Base-by-base conservation (phyloP, 2,113 vertebrate genomes). In the Mastomys natalensis region DNA sequence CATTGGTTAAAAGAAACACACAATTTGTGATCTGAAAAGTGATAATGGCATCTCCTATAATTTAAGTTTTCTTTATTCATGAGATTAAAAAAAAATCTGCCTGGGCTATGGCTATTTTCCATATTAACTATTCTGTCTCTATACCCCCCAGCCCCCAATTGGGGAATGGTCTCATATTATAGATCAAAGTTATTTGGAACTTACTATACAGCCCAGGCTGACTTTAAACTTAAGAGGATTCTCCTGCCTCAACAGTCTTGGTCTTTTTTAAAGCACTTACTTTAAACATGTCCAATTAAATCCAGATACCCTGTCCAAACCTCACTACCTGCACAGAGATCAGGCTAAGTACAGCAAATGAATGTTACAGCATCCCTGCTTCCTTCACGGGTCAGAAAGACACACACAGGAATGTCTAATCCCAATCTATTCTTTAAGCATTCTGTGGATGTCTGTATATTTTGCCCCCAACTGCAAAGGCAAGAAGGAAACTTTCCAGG, bases 1-100 rank as follows among this genome's bases (percentile, higher is more conserved):
- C 82, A 55, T 48, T 45, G 1, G 74, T 91, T 93, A 66, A 86
- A 89, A 95, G 74, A 72, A n/a, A 51, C 87, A 89, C 53, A 48
- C 43, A 53, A 48, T 24, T 43, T 16, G 40, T 29, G 21, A 76
- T 24, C 73, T 77, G n/a, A 85, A 89, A 92, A 84, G 64, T 53
- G 90, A 97, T 94, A 82, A 66, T 73, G 12, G 21, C 12, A 60
- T 86, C 53, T 84, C 43, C 31, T 48, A 6, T 64, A 78, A 72
- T 96, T 91, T 86, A 19, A 45, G 15, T 48, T 81, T 72, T 53
- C 29, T 85, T 82, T 78, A 89, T 72, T 84, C 31, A 21, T 60
- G 58, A 87, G 34, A 80, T 5, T 17, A 21, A 72, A 81, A 72
- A 81, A 21, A 53, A 31, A 90, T 31, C 43, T 53, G n/a, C 37